Conservation (phyloP, 2,797 vertebrate genomes). For the Sebastes matsubarae region DNA sequence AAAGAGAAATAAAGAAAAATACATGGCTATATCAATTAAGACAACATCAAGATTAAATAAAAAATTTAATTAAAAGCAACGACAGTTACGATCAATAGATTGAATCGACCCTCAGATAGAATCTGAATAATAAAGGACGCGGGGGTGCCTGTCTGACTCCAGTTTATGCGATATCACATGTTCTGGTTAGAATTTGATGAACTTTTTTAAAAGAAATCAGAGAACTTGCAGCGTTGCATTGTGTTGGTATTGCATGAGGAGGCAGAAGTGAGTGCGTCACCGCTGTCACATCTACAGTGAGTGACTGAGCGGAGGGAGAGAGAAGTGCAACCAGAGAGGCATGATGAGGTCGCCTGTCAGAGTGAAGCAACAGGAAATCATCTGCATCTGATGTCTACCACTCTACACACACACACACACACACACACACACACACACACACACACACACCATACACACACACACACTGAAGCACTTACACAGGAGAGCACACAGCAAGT, state of each 20-base stretch:
- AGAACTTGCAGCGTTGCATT: background rate
- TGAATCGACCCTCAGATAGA: background rate
- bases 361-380: slow-evolving; percentile 84
- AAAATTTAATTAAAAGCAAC: no score
- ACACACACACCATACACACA: background rate
- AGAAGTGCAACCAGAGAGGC: slow-evolving; percentile 84
- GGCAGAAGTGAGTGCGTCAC: slow-evolving; percentile 59
- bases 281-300: slow-evolving; percentile 44
- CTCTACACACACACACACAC: slow-evolving; percentile 55
- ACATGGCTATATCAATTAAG: no score
- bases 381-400: slow-evolving; percentile 82
- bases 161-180: background rate
- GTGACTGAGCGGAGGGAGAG: slow-evolving; percentile 63
- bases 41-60: no score
- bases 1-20: no score
- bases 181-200: background rate
- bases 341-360: slow-evolving; percentile 68
- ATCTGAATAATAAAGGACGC: background rate
- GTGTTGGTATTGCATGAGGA: slow-evolving; percentile 23
- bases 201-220: background rate
- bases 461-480: background rate
- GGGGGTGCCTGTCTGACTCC: background rate
- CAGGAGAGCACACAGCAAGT: background rate
- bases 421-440: slow-evolving; percentile 15
- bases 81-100: no score